Evolutionary conservation across 1,140 invertebrate genomes (phyloP).

Genomic region (Coelopa frigida): DNA sequence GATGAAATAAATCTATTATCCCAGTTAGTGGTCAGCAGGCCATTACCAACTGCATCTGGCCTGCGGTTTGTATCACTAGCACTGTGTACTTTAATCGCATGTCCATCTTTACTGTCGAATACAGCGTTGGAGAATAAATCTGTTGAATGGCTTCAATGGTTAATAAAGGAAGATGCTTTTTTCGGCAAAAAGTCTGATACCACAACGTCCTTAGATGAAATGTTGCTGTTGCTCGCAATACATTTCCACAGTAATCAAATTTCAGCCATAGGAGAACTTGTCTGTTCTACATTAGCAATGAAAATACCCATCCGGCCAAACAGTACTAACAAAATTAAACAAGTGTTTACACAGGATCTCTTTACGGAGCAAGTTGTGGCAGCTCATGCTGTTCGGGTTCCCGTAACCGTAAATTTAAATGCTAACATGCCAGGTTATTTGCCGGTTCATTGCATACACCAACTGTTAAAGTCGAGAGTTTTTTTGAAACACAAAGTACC

Average conservation of each 20-base stretch:
- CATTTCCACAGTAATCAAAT: constrained; percentile 94
- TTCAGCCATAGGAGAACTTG: constrained; percentile 84
- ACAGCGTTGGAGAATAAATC: constrained; percentile 77
- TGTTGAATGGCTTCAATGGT: constrained; percentile 93
- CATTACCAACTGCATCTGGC: constrained; percentile 81
- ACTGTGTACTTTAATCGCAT: constrained; percentile 90
- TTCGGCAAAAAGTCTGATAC: constrained; percentile 72
- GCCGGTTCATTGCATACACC: constrained; percentile 96
- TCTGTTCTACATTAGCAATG: constrained; percentile 91
- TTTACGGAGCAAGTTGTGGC: constrained; percentile 97
- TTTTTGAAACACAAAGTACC: constrained; percentile 94
- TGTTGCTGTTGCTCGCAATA: constrained; percentile 91
- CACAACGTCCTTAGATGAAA: constrained; percentile 87
- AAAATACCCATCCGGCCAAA: constrained; percentile 87
- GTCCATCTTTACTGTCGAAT: constrained; percentile 74
- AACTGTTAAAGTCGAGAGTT: constrained; percentile 86
- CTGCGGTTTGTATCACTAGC: constrained; percentile 89
- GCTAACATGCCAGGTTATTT: constrained; percentile 86
- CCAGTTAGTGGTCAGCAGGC: constrained; percentile 79
- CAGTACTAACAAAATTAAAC: constrained; percentile 84
- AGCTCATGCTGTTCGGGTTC: constrained; percentile 90
- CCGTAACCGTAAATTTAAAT: constrained; percentile 84
- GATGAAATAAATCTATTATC: constrained; percentile 83
- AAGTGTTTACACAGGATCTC: constrained; percentile 94
- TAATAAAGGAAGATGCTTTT: constrained; percentile 83